These are phyloP conservation scores for Holothuria scabra DNA, from an alignment of 53 echinoderm and acorn worm genomes.

Conservation along the genomic window DNA sequence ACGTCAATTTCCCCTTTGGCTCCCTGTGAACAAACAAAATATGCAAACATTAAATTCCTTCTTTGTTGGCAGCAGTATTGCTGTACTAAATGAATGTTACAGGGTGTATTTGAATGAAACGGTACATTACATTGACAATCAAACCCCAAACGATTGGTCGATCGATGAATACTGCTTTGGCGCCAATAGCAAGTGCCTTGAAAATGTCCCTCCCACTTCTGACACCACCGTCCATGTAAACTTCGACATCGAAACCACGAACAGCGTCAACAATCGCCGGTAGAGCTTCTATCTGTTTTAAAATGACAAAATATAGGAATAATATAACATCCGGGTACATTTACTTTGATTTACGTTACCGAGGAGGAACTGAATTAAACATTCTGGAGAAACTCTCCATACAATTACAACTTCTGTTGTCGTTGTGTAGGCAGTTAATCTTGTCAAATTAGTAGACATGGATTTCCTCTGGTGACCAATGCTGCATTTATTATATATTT, in stretches of 20 bases:
- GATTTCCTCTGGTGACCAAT: too few relatives aligned
- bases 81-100: too few relatives aligned
- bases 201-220: constrained; percentile 23
- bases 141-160: constrained; percentile 25
- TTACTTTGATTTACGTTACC: not conserved
- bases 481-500: too few relatives aligned
- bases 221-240: constrained; percentile 29
- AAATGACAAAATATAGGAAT: not conserved
- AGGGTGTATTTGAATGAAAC: not conserved
- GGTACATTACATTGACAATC: constrained; percentile 1
- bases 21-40: constrained; percentile 7
- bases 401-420: too few relatives aligned
- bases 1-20: not conserved
- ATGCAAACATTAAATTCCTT: not conserved
- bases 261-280: constrained; percentile 20
- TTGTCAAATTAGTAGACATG: too few relatives aligned
- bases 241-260: constrained; percentile 31
- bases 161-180: constrained; percentile 31
- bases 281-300: not conserved
- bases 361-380: too few relatives aligned
- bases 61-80: too few relatives aligned
- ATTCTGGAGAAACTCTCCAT: too few relatives aligned
- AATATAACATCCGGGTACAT: not conserved
- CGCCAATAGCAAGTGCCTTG: constrained; percentile 24
- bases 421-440: too few relatives aligned